These are phyloP conservation scores for Oxyteleia sp. DNA, from an alignment of 2,888 invertebrate species.

Conservation along the genomic window DNA sequence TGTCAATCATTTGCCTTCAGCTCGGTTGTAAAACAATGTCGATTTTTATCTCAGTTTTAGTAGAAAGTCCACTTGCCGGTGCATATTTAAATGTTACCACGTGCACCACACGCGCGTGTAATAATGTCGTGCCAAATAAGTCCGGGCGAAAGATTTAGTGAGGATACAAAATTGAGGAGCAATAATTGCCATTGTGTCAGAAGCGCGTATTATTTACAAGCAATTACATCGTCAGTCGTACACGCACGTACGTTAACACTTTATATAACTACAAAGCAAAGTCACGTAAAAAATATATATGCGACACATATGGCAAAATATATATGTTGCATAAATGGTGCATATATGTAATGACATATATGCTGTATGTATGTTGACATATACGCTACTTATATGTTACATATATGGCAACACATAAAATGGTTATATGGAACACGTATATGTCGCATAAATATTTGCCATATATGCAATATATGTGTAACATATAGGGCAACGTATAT, in stretches of 20 bases:
- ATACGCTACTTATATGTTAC: too few species aligned
- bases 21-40: constrained; percentile 40
- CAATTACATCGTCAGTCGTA: constrained; percentile 46
- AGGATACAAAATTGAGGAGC: constrained; percentile 53
- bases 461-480: too few species aligned
- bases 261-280: constrained; percentile 46
- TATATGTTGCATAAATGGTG: too few species aligned
- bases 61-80: constrained; percentile 49
- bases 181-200: constrained; percentile 62
- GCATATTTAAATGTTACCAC: constrained; percentile 32
- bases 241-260: constrained; percentile 25
- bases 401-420: too few species aligned
- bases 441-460: too few species aligned
- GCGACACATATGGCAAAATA: too few species aligned
- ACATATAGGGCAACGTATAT: too few species aligned
- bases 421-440: too few species aligned
- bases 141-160: constrained; percentile 39
- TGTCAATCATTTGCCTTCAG: constrained; percentile 41
- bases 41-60: constrained; percentile 51
- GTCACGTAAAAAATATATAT: too few species aligned
- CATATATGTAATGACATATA: too few species aligned
- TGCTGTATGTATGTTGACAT: too few species aligned
- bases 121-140: constrained; percentile 42
- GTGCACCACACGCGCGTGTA: constrained; percentile 4
- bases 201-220: constrained; percentile 51